A percentile compares a stretch with the other conserved stretches of the same genome.
phyloP scores from a whole-genome alignment of 2,113 vertebrate genomes.

The Rhodinocichla rosea region DNA sequence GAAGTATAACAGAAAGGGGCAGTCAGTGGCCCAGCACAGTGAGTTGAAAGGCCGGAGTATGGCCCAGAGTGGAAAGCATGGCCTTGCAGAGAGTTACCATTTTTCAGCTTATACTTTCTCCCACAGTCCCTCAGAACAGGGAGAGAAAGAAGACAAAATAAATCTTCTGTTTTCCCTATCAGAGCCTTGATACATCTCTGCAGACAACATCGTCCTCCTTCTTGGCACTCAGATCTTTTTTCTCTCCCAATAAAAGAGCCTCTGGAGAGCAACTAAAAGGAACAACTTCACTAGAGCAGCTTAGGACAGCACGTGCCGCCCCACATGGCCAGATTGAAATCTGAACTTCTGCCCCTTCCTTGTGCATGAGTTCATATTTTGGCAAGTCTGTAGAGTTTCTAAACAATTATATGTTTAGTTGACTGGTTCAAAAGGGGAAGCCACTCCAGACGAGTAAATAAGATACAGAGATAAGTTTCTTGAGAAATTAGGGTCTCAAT shows the following conservation, averaged over 20 bases:
- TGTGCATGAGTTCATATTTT: slow-evolving; percentile 43
- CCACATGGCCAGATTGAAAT: slow-evolving; percentile 32
- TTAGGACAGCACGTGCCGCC: slow-evolving; percentile 42
- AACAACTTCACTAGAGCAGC: slow-evolving; percentile 1
- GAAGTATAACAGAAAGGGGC: background rate
- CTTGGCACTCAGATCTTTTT: slow-evolving; percentile 51
- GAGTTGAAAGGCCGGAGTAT: background rate
- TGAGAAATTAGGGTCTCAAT: slow-evolving; percentile 38
- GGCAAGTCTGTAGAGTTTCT: slow-evolving; percentile 34
- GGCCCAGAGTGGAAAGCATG: background rate
- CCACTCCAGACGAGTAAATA: slow-evolving; percentile 34
- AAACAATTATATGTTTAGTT: slow-evolving; percentile 60
- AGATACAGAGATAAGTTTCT: slow-evolving; percentile 27
- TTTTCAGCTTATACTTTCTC: background rate
- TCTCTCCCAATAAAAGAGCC: slow-evolving; percentile 52
- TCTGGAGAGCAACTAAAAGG: slow-evolving; percentile 50
- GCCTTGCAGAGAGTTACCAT: background rate
- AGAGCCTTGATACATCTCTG: background rate
- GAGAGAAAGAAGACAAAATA: background rate
- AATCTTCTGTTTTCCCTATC: background rate
- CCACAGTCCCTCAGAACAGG: background rate
- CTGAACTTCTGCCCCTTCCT: slow-evolving; percentile 54
- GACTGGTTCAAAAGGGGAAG: slow-evolving; percentile 31
- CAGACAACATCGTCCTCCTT: background rate
- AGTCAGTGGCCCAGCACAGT: background rate